Conservation (phyloP, 2,797 vertebrate species). For the Acanthurus tractus region DNA sequence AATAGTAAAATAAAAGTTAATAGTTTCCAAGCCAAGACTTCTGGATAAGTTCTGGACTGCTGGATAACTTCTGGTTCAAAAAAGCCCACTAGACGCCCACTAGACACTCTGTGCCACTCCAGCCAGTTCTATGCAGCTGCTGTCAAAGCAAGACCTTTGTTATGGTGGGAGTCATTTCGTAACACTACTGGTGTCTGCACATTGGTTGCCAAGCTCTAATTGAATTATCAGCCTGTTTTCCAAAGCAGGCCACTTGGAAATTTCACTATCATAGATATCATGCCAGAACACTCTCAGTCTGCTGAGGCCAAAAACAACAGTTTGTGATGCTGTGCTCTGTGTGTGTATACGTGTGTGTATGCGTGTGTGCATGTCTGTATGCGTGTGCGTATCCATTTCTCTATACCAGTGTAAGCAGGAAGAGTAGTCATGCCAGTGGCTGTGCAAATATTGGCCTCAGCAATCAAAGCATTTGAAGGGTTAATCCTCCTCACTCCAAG, state of each 20-base stretch:
- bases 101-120: constrained; percentile 14
- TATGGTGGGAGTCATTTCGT: constrained; percentile 50
- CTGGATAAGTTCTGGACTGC: neutral
- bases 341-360: neutral
- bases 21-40: neutral
- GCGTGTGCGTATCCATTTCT: neutral
- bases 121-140: constrained; percentile 45
- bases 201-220: constrained; percentile 55
- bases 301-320: constrained; percentile 55
- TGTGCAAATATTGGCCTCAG: constrained; percentile 13
- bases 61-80: constrained; percentile 13
- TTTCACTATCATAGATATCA: constrained; percentile 53
- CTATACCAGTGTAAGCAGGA: constrained; percentile 13
- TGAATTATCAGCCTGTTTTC: constrained; percentile 64
- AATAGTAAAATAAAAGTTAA: neutral
- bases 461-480: constrained; percentile 40
- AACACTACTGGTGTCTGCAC: constrained; percentile 51
- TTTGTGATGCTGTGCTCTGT: constrained; percentile 25
- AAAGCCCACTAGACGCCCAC: constrained; percentile 1
- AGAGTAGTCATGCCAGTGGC: constrained; percentile 19
- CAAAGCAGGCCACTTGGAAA: constrained; percentile 64
- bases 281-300: constrained; percentile 36
- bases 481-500: constrained; percentile 24
- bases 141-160: constrained; percentile 58
- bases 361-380: neutral